These are phyloP conservation scores for Pteria penguin DNA, from an alignment of 2,888 invertebrate genomes.

Conservation along the genomic window DNA sequence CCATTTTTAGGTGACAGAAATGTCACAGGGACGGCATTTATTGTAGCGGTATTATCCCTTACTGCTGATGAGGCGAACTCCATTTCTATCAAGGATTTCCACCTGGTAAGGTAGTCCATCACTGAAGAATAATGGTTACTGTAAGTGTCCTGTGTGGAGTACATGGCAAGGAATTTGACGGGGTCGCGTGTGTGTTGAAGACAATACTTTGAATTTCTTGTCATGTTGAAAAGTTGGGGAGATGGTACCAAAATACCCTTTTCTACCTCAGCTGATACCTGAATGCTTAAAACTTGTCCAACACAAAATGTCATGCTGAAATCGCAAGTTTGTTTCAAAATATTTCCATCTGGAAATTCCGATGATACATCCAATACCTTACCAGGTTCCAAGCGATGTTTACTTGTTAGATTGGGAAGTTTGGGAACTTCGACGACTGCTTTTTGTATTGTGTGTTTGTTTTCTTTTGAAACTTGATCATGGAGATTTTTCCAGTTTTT, in stretches of 20 bases:
- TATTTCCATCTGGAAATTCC: conserved; percentile 24
- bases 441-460: background rate
- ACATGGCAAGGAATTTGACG: conserved; percentile 39
- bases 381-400: conserved; percentile 10
- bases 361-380: conserved; percentile 32
- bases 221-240: conserved; percentile 41
- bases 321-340: conserved; percentile 20
- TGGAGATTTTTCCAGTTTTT: background rate
- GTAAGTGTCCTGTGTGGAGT: conserved; percentile 33
- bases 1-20: conserved; percentile 25
- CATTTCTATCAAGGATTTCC: conserved; percentile 49
- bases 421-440: conserved; percentile 3
- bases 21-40: conserved; percentile 45
- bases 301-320: conserved; percentile 32
- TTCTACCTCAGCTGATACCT: conserved; percentile 39
- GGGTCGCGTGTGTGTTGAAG: conserved; percentile 47
- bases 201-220: conserved; percentile 43
- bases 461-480: background rate
- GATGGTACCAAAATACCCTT: conserved; percentile 41
- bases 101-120: conserved; percentile 39
- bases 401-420: conserved; percentile 9
- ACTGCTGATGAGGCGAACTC: conserved; percentile 43
- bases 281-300: conserved; percentile 44
- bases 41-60: conserved; percentile 28
- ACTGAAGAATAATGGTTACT: conserved; percentile 21